These are phyloP conservation scores for Arctocebus calabarensis DNA, from an alignment of 2,797 vertebrate genomes.

Conservation along the genomic window DNA sequence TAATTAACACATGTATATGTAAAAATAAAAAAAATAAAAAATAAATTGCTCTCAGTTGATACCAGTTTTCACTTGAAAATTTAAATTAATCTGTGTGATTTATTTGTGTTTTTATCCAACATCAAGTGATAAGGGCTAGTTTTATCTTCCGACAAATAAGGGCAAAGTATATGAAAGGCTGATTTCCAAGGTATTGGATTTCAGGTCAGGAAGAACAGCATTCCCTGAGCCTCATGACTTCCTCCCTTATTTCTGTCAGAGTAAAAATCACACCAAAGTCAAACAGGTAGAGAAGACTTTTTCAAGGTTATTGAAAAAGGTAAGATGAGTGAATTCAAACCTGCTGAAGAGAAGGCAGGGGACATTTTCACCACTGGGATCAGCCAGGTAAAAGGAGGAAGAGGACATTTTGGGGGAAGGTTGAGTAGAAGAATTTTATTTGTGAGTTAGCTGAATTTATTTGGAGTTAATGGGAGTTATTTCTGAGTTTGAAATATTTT, in stretches of 20 bases:
- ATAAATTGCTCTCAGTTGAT: neutral
- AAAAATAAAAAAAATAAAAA: too few species aligned
- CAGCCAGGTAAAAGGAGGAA: neutral
- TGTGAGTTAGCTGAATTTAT: neutral
- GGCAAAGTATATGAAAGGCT: neutral
- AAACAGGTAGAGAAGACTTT: neutral
- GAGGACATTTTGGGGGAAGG: neutral
- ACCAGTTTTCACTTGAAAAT: constrained; percentile 51
- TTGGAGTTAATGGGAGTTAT: neutral
- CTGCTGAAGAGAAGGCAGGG: neutral
- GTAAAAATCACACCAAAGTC: neutral
- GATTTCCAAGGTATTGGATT: neutral
- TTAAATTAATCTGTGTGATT: neutral
- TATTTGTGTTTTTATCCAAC: neutral
- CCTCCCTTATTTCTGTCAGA: neutral
- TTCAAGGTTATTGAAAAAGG: neutral
- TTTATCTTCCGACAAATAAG: neutral
- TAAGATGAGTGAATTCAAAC: neutral
- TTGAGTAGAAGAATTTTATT: neutral
- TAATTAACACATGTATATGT: too few species aligned
- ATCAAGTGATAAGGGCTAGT: neutral
- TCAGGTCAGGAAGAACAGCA: neutral
- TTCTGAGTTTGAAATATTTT: neutral
- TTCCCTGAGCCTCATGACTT: neutral
- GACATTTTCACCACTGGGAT: neutral